Conservation (phyloP, 2,888 invertebrate genomes). For the Melinaea menophilus region DNA sequence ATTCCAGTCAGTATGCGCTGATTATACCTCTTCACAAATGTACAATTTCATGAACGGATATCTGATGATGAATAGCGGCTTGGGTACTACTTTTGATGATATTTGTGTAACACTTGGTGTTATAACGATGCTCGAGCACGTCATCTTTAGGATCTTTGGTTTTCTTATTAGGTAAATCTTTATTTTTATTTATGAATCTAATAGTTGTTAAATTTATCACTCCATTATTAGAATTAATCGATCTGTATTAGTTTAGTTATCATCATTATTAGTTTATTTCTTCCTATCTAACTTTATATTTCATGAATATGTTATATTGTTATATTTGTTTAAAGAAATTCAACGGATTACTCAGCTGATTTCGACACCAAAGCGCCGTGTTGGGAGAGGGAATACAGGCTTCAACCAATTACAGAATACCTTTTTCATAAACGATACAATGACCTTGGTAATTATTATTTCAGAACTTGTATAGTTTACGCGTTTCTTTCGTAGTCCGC, state of each 20-base stretch:
- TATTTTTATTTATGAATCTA: not conserved
- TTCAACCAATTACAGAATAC: slow-evolving; percentile 7
- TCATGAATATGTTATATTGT: not conserved
- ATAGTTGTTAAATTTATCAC: too few relatives aligned
- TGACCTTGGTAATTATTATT: not conserved
- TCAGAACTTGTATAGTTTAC: too few relatives aligned
- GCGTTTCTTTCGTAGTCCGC: too few relatives aligned
- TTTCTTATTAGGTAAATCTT: slow-evolving; percentile 4
- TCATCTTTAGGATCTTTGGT: slow-evolving; percentile 6
- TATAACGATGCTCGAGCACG: slow-evolving; percentile 10
- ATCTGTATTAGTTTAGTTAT: too few relatives aligned
- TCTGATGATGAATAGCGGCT: slow-evolving; percentile 6
- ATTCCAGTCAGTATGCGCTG: too few relatives aligned
- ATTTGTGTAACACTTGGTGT: slow-evolving; percentile 14
- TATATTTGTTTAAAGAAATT: slow-evolving; percentile 1
- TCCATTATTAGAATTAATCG: too few relatives aligned
- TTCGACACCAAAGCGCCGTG: slow-evolving; percentile 3
- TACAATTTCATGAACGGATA: not conserved
- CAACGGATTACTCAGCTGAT: slow-evolving; percentile 8
- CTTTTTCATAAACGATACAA: slow-evolving; percentile 13
- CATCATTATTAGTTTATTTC: too few relatives aligned
- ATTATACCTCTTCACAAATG: not conserved
- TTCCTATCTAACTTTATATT: not conserved
- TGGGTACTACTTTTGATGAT: slow-evolving; percentile 13
- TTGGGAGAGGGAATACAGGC: slow-evolving; percentile 19